Base-by-base conservation (phyloP, 2,888 invertebrate species). In the Trypoxylon attenuatum region DNA sequence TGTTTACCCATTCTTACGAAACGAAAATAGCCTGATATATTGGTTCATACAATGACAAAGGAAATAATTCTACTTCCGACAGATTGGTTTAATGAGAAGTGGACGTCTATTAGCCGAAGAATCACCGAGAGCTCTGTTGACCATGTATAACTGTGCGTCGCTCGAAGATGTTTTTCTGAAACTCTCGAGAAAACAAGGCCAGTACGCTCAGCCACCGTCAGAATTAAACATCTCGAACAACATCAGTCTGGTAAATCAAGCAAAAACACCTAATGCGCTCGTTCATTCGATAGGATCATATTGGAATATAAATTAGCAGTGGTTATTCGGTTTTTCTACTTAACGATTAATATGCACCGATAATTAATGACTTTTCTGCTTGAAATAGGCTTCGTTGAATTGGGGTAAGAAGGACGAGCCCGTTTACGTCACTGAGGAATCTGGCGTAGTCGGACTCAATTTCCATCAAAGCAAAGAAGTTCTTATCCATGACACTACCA, bases 31-130 rank as follows among this genome's bases (percentile, higher is more conserved):
- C n/a, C n/a, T n/a, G n/a, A n/a, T n/a, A n/a, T n/a, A n/a, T n/a
- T n/a, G n/a, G n/a, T n/a, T n/a, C n/a, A n/a, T n/a, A n/a, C n/a
- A n/a, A n/a, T n/a, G 18, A 8, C 29, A 19, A 13, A 5, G 1
- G 0, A 15, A 8, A 39, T 10, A 1, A 5, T 27, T 15, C 10
- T 0, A 5, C 18, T 4, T 41, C 18, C 5, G 23, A 22, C 87
- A 96, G 96, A 97, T 98, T 85, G 98, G 97, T 63, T 88, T 98
- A 76, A 98, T 98, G 97, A 90, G 98, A 69, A 95, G 94, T 83
- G 98, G 98, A 0, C 91, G 94, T 54, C 89, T 98, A 47, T 88
- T 98, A 78, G 97, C 97, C 0, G 97, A 98, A 88, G 94, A 96
- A 87, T 94, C 94, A 10, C 97, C 97, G 0, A 93, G 94, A 72